Evolutionary conservation across 2,888 invertebrate species (phyloP).

Genomic region (Eupithecia vulgata): DNA sequence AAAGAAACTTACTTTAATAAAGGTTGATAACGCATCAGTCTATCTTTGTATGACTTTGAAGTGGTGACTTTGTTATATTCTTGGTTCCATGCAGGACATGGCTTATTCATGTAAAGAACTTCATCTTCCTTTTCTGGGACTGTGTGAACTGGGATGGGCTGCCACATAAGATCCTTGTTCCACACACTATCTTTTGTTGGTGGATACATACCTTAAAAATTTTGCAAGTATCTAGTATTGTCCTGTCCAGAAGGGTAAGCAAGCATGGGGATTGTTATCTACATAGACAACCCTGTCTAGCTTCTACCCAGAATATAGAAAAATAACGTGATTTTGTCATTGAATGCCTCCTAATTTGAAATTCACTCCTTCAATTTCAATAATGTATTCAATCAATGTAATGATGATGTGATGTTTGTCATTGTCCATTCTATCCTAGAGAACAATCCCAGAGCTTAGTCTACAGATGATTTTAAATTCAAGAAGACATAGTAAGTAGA

Average conservation of each 20-base stretch:
- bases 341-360: too few species aligned
- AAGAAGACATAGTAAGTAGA: neutral
- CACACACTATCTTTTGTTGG: constrained; percentile 84
- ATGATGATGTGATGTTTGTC: too few species aligned
- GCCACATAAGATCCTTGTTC: constrained; percentile 86
- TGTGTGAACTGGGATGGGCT: constrained; percentile 91
- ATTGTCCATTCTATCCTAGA: too few species aligned
- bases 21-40: constrained; percentile 83
- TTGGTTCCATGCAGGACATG: constrained; percentile 87
- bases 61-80: constrained; percentile 78
- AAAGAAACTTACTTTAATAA: constrained; percentile 83
- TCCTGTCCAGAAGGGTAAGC: neutral
- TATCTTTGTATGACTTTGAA: constrained; percentile 80
- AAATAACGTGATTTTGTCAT: too few species aligned
- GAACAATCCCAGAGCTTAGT: too few species aligned
- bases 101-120: constrained; percentile 83
- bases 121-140: constrained; percentile 85
- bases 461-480: neutral
- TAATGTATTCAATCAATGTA: too few species aligned
- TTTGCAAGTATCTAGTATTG: neutral
- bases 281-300: too few species aligned
- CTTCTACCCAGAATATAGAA: too few species aligned
- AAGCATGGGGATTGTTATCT: too few species aligned
- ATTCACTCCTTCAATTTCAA: too few species aligned
- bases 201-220: constrained; percentile 86